Conservation (phyloP, 2,888 invertebrate species). For the Rotaria magnacalcarata region DNA sequence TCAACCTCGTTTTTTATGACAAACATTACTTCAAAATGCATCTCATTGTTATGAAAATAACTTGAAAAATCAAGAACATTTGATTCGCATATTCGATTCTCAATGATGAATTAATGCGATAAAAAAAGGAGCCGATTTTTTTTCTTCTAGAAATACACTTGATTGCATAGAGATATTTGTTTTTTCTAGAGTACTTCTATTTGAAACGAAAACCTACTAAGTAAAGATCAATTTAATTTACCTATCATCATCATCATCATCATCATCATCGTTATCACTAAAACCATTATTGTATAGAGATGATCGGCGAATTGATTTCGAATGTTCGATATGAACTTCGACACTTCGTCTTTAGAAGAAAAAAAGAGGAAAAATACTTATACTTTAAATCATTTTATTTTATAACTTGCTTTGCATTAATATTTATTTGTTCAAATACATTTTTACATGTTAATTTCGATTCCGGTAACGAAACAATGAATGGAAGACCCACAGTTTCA, state of each 20-base stretch:
- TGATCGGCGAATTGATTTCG: background rate
- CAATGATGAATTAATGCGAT: no score
- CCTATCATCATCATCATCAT: background rate
- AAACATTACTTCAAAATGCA: background rate
- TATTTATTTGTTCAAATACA: background rate
- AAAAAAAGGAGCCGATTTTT: no score
- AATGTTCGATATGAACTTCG: background rate
- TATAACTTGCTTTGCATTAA: background rate
- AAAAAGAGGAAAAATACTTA: background rate
- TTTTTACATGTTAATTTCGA: constrained; percentile 49
- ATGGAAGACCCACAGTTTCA: constrained; percentile 56
- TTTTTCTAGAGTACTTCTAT: no score
- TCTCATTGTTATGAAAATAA: no score
- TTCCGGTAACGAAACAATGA: constrained; percentile 60
- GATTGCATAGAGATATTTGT: no score
- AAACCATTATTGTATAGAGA: background rate
- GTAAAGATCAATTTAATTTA: background rate
- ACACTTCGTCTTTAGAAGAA: background rate
- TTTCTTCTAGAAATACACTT: no score
- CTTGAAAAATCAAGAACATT: no score
- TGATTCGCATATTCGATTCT: no score
- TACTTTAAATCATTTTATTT: background rate
- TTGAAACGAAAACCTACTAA: no score
- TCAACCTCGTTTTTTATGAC: background rate
- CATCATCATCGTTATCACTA: background rate